Evolutionary conservation across 2,888 invertebrate genomes (phyloP), one percentile per base, ranked within the genome.

Genomic region (Charanyca ferruginea): DNA sequence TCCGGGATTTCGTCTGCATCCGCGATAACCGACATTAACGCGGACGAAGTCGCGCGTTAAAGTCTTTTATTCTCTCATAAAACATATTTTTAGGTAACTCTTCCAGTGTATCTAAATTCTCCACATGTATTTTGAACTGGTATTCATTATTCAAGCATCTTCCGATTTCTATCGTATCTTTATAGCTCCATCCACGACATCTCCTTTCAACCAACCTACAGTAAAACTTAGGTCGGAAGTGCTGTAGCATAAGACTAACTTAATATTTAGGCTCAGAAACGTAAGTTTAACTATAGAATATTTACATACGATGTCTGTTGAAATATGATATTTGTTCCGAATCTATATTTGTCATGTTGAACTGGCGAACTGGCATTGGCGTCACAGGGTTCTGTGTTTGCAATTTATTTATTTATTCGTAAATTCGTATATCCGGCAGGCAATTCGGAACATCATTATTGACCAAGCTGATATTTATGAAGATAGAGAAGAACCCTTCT

Each of bases 321-420:
- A 25, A 42, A 35, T 42, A 52, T 38, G 22, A 38, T 71, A 58
- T 75, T 69, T 69, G 70, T 69, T 71, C 70, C 38, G 60, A 69
- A 49, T 54, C 44, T 45, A 69, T 69, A 71, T 71, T 54, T 69
- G 42, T 20, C 25, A 53, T 49, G 48, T 75, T 38, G 11, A 11
- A 32, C n/a, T n/a, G n/a, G n/a, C n/a, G 25, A 47, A 1, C 57
- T 45, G 55, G 22, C 3, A 22, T 49, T 60, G 28, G 51, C 69
- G 38, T 59, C 59, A 49, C 44, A 59, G 51, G 64, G 25, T 9
- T 4, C n/a, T 22, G 3, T 53, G 13, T 49, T 44, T 60, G n/a
- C 28, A 16, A 25, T 67, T n/a, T 67, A 44, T 55, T 52, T 42
- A 35, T 57, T 52, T n/a, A 23, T n/a, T 45, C 23, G 35, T 11